Percentiles rank a stretch among this genome's conserved stretches.
phyloP scores from a whole-genome alignment of 2,888 invertebrate species.

The Heliconius hortense region DNA sequence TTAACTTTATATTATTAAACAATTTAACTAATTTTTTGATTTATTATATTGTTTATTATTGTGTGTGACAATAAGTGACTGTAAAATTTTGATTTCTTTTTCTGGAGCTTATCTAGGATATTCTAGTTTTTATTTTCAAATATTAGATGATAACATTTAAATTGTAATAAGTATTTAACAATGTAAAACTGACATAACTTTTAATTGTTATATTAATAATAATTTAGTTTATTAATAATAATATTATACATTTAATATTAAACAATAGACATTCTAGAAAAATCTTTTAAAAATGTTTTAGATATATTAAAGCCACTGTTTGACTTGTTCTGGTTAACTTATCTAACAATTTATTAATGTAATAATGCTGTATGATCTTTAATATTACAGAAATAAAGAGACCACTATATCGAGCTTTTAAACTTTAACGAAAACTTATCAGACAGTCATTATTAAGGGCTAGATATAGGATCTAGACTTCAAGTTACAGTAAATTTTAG shows the following conservation, averaged over 20 bases:
- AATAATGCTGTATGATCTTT: neutral
- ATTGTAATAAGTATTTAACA: neutral
- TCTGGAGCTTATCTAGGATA: neutral
- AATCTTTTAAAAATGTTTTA: neutral
- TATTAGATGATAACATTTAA: neutral
- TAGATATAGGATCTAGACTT: slow-evolving; percentile 2
- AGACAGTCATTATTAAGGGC: neutral
- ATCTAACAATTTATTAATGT: neutral
- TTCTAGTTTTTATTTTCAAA: neutral
- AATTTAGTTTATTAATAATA: neutral
- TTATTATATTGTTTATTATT: neutral
- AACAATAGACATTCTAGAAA: neutral
- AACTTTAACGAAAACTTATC: neutral
- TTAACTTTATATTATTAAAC: neutral
- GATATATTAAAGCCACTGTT: neutral
- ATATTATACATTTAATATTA: neutral
- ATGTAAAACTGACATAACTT: neutral
- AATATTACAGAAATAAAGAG: neutral
- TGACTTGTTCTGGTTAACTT: neutral
- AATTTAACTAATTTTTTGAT: neutral
- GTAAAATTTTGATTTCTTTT: neutral
- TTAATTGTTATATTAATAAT: neutral
- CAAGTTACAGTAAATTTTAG: slow-evolving; percentile 10
- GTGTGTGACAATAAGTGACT: neutral
- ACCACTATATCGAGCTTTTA: neutral